Percentiles rank a stretch among this genome's conserved stretches.
These are phyloP conservation scores for Anisognathus igniventris DNA, from an alignment of 2,797 vertebrate genomes.

Conservation along the genomic window DNA sequence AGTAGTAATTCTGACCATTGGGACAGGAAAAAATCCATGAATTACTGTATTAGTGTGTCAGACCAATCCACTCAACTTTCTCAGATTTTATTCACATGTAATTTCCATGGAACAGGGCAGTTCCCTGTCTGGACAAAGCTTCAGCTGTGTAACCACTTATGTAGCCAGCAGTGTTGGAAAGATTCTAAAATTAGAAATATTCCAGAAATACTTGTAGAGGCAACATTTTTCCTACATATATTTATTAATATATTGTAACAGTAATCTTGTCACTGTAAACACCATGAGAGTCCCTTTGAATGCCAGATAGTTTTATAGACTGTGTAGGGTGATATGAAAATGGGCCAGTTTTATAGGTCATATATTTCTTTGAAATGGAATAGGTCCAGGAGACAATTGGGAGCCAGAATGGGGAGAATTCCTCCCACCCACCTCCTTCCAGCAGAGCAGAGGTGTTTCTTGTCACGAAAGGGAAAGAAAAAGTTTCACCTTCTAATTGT, in stretches of 20 bases:
- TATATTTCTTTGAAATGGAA: slow-evolving; percentile 11
- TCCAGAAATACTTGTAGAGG: background rate
- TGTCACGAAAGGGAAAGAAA: slow-evolving; percentile 42
- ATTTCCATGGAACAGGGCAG: background rate
- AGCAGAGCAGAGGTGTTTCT: slow-evolving; percentile 38
- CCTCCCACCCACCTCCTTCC: slow-evolving; percentile 36
- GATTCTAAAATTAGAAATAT: slow-evolving; percentile 4
- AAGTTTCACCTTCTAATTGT: slow-evolving; percentile 72
- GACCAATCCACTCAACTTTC: background rate
- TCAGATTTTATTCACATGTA: background rate
- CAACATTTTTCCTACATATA: background rate
- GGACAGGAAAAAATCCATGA: background rate
- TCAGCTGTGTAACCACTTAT: background rate
- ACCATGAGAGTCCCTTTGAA: background rate
- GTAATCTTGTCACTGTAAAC: background rate
- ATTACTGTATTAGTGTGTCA: background rate
- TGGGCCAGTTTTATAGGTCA: slow-evolving; percentile 42
- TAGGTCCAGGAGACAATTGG: background rate
- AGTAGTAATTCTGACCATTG: accelerated
- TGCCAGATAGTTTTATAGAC: background rate
- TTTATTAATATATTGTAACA: background rate
- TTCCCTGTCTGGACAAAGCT: background rate
- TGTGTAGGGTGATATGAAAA: background rate
- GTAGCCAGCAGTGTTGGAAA: background rate
- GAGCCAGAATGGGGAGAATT: slow-evolving; percentile 10